Conservation (phyloP, 2,888 invertebrate genomes). For the Noctua pronuba region DNA sequence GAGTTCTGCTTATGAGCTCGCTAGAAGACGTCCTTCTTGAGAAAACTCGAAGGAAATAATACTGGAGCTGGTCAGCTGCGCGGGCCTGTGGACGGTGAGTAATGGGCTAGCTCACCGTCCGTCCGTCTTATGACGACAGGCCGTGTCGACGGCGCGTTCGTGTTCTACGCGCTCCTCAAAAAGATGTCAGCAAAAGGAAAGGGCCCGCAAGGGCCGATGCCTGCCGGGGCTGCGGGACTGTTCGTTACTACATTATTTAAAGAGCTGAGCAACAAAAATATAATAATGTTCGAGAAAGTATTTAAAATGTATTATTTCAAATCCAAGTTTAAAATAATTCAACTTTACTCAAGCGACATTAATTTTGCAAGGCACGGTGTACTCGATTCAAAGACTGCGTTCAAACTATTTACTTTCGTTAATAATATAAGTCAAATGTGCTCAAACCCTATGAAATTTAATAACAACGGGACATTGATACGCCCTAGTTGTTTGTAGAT, state of each 20-base stretch:
- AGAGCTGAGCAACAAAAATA: neutral
- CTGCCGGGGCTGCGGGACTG: no score
- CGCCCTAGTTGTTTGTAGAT: conserved; percentile 64
- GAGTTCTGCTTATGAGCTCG: no score
- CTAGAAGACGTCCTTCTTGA: neutral
- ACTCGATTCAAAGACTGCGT: conserved; percentile 34
- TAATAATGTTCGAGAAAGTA: neutral
- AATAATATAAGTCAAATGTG: conserved; percentile 26
- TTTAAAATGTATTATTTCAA: neutral
- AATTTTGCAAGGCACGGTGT: neutral
- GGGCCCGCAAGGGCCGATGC: no score
- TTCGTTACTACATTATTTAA: no score
- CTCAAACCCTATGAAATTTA: conserved; percentile 65
- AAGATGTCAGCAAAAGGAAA: no score
- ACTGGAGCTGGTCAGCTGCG: neutral
- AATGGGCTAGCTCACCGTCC: no score
- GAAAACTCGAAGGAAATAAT: neutral
- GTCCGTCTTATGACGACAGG: no score
- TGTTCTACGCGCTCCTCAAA: no score
- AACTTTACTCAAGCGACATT: no score
- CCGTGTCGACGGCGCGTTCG: no score
- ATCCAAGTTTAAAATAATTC: neutral
- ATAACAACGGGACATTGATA: conserved; percentile 70
- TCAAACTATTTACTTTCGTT: conserved; percentile 46
- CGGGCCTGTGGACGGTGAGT: no score